Evolutionary conservation across 1,140 invertebrate genomes (phyloP).

Genomic region (Callitettix versicolor): DNA sequence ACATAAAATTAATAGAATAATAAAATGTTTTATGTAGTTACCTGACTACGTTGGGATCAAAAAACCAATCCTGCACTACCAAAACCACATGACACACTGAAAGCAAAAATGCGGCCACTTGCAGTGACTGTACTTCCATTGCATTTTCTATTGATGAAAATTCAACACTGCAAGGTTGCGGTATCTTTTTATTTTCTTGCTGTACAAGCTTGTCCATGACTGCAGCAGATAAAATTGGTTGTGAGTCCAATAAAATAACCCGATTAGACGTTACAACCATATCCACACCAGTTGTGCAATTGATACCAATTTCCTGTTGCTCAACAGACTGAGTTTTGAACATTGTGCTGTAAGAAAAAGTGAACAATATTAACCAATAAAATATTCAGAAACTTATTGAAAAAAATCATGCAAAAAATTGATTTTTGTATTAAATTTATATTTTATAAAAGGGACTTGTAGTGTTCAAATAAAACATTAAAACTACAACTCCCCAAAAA

Average conservation of each 20-base stretch:
- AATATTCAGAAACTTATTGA: background rate
- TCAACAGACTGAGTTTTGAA: conserved; percentile 18
- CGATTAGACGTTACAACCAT: conserved; percentile 49
- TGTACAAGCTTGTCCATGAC: conserved; percentile 37
- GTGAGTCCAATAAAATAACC: conserved; percentile 50
- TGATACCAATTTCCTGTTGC: conserved; percentile 38
- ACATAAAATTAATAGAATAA: too few relatives aligned
- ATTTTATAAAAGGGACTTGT: too few relatives aligned
- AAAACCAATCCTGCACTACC: conserved; percentile 76
- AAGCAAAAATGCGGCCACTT: conserved; percentile 71
- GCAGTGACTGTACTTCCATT: conserved; percentile 61
- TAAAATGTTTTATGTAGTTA: too few relatives aligned
- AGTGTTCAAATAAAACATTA: too few relatives aligned
- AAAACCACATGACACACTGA: conserved; percentile 83
- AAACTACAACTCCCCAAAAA: too few relatives aligned
- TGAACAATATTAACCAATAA: background rate
- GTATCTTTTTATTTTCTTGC: conserved; percentile 8
- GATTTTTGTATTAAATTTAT: too few relatives aligned
- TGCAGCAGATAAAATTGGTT: conserved; percentile 52
- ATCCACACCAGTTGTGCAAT: conserved; percentile 52
- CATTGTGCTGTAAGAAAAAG: conserved; percentile 6
- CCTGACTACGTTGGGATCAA: conserved; percentile 62
- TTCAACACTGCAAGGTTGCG: conserved; percentile 32
- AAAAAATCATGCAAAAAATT: too few relatives aligned
- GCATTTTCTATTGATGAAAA: conserved; percentile 49